Base-by-base conservation (phyloP, 2,888 invertebrate genomes). In the Noctuana brunneofusca region DNA sequence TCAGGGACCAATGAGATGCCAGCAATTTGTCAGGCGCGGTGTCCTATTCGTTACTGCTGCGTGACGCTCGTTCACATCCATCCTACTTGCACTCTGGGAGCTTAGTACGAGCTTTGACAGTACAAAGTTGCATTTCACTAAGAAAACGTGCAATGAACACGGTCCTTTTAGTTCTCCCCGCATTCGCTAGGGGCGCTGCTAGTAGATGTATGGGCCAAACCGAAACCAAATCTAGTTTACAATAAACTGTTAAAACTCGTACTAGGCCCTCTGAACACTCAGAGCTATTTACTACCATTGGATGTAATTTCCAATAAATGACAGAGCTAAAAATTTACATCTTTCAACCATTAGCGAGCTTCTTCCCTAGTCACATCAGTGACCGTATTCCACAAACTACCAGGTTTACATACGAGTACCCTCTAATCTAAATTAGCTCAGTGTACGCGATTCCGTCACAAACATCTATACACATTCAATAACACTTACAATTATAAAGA, bases 341-440 rank as follows among this genome's bases (percentile, higher is more conserved):
- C 75, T 73, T 83, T 84, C 89, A 89, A 89, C 89, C 89, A 85
- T 88, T 83, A 85, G 89, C 87, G 89, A 89, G 89, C 88, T 72
- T 78, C 67, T 72, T 73, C 72, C 70, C 71, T 55, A 16, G 16
- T 41, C 41, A 55, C 65, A 70, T 73, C 69, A 67, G 69, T 65
- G 75, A 79, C 80, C 78, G 74, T 76, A 74, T 74, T 71, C 70
- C 76, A 72, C 68, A 60, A 67, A 69, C 67, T 69, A 75, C 67
- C 59, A 67, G 74, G 73, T 74, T 73, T 75, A 80, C 76, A n/a
- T n/a, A n/a, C n/a, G n/a, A n/a, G 76, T 80, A 80, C 76, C 68
- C 65, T 71, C 83, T 88, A 85, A 75, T 71, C 83, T 87, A 87
- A 59, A 72, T 84, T 87, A 89, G 84, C 86, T 79, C 80, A 79